A percentile compares a stretch with the other conserved stretches of the same genome.
Evolutionary conservation across 2,888 invertebrate genomes (phyloP).

Genomic region (Rosalia funebris): DNA sequence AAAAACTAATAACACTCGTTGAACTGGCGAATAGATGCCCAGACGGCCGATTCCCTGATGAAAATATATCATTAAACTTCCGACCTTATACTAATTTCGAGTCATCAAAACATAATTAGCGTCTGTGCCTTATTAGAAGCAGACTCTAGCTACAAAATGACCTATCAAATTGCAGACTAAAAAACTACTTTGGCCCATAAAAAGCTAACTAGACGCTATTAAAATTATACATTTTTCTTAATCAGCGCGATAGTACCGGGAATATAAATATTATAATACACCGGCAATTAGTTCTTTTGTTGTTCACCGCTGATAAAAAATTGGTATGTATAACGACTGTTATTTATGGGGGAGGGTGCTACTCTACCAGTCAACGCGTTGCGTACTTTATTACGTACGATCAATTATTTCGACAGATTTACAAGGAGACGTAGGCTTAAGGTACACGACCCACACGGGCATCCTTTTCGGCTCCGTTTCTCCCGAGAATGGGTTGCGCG

Average conservation of each 20-base stretch:
- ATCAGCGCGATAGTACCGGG: neutral
- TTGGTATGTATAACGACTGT: neutral
- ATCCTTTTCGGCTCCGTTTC: too few species aligned
- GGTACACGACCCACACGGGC: too few species aligned
- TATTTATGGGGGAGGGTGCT: constrained; percentile 8
- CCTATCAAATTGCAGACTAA: constrained; percentile 20
- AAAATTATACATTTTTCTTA: constrained; percentile 2
- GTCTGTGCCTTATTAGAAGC: constrained; percentile 10
- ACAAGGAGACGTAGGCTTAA: constrained; percentile 3
- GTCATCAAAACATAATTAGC: constrained; percentile 15
- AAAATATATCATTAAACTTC: constrained; percentile 9
- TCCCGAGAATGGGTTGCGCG: too few species aligned
- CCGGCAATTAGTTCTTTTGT: neutral
- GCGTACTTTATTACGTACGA: constrained; percentile 1
- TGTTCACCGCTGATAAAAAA: neutral
- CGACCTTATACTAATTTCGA: constrained; percentile 12
- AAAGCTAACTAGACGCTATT: constrained; percentile 17
- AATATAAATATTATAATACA: constrained; percentile 1
- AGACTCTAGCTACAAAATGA: constrained; percentile 15
- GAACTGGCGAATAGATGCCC: neutral
- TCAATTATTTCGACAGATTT: constrained; percentile 18
- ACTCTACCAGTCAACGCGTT: constrained; percentile 5
- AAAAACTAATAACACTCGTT: neutral
- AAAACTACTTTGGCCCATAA: constrained; percentile 8
- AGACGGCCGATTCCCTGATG: neutral